A percentile compares a stretch with the other conserved stretches of the same genome.
Evolutionary conservation across 2,113 vertebrate species (phyloP).

Genomic region (Mastomys natalensis): DNA sequence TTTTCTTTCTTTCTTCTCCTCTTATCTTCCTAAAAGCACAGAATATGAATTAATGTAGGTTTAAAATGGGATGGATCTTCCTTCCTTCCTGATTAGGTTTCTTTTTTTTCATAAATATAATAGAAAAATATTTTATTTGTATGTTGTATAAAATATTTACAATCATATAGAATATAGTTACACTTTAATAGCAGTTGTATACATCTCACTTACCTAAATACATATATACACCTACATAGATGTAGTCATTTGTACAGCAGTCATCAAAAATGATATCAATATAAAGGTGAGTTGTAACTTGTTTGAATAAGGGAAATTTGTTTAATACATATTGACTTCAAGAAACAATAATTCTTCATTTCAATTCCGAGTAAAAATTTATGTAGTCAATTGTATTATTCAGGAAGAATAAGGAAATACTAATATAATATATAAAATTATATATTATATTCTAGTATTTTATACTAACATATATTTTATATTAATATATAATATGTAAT

Average conservation of each 20-base stretch:
- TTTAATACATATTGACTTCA: neutral
- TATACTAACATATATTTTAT: too few relatives aligned
- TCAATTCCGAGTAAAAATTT: neutral
- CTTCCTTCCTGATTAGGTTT: neutral
- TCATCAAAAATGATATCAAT: neutral
- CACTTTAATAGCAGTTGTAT: constrained; percentile 92
- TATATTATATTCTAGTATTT: too few relatives aligned
- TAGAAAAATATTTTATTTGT: constrained; percentile 99
- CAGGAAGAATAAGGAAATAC: neutral
- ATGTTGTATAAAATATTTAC: constrained; percentile 95
- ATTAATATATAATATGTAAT: too few relatives aligned
- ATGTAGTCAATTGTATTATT: neutral
- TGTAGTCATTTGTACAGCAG: neutral
- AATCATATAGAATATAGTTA: constrained; percentile 93
- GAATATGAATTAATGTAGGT: neutral
- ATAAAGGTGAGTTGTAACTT: neutral
- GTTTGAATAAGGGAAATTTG: neutral
- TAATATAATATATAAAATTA: too few relatives aligned
- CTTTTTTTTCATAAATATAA: constrained; percentile 98
- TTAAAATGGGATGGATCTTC: neutral
- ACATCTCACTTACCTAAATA: constrained; percentile 83
- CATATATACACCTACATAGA: neutral
- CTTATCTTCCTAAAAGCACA: neutral
- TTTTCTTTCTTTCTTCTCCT: neutral
- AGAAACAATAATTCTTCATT: neutral